Evolutionary conservation across 2,888 invertebrate genomes (phyloP).

Genomic region (Cosmopolites sordidus): DNA sequence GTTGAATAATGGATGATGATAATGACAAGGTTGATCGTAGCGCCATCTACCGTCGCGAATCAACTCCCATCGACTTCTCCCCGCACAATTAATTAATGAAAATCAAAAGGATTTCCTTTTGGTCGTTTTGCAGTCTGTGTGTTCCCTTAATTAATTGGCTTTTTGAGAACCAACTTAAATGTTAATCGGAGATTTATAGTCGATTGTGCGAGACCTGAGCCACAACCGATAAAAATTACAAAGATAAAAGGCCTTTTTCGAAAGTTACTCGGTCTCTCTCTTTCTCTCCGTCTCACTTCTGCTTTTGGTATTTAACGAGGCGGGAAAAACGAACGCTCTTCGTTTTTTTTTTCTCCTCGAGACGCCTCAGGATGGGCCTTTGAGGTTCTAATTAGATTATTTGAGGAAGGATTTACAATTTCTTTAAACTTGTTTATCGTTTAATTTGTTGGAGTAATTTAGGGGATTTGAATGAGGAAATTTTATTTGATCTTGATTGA

Average conservation of each 20-base stretch:
- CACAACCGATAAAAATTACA: constrained; percentile 26
- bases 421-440: too few species aligned
- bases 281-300: too few species aligned
- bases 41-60: not conserved
- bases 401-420: too few species aligned
- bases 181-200: constrained; percentile 33
- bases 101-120: constrained; percentile 19
- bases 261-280: constrained; percentile 4
- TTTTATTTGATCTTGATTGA: too few species aligned
- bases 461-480: too few species aligned
- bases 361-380: too few species aligned
- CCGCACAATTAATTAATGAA: constrained; percentile 5
- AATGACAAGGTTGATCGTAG: not conserved
- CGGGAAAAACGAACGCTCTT: too few species aligned
- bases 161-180: constrained; percentile 36
- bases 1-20: too few species aligned
- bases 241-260: constrained; percentile 15
- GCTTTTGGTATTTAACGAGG: too few species aligned
- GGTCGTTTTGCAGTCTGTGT: constrained; percentile 30
- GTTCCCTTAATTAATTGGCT: constrained; percentile 38
- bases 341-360: too few species aligned
- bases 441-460: too few species aligned
- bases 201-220: constrained; percentile 24
- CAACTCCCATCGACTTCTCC: not conserved
- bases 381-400: too few species aligned